These are phyloP conservation scores for Lasioglossum pauxillum DNA, from an alignment of 2,888 invertebrate species.

Conservation along the genomic window DNA sequence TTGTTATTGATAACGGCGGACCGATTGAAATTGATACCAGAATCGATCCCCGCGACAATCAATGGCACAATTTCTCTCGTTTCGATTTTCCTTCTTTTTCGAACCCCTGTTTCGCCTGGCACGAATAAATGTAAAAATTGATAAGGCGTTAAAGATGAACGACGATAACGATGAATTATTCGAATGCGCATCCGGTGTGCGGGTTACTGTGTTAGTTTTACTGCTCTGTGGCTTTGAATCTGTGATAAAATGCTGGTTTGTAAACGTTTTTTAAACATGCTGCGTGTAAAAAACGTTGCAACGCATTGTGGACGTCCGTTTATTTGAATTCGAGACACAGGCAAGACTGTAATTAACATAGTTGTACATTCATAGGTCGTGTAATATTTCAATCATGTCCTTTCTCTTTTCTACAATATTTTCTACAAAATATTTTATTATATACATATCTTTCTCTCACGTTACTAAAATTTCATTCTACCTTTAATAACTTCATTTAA, in stretches of 20 bases:
- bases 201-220: not conserved
- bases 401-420: not conserved
- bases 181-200: not conserved
- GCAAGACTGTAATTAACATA: not conserved
- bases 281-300: not conserved
- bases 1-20: slow-evolving; percentile 5
- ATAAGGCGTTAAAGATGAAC: slow-evolving; percentile 13
- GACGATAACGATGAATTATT: not conserved
- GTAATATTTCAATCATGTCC: not conserved
- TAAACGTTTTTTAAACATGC: not conserved
- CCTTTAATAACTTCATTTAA: not conserved
- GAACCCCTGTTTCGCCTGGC: not conserved
- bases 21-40: slow-evolving; percentile 12
- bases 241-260: not conserved
- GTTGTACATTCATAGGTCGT: not conserved
- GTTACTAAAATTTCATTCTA: not conserved
- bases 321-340: not conserved
- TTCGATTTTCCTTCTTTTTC: not conserved
- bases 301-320: not conserved
- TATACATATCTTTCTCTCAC: not conserved
- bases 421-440: not conserved
- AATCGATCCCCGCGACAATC: not conserved
- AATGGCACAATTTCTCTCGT: not conserved
- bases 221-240: not conserved
- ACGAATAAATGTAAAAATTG: slow-evolving; percentile 1